phyloP scores from a whole-genome alignment of 2,113 vertebrate species.

The Noctilio leporinus region DNA sequence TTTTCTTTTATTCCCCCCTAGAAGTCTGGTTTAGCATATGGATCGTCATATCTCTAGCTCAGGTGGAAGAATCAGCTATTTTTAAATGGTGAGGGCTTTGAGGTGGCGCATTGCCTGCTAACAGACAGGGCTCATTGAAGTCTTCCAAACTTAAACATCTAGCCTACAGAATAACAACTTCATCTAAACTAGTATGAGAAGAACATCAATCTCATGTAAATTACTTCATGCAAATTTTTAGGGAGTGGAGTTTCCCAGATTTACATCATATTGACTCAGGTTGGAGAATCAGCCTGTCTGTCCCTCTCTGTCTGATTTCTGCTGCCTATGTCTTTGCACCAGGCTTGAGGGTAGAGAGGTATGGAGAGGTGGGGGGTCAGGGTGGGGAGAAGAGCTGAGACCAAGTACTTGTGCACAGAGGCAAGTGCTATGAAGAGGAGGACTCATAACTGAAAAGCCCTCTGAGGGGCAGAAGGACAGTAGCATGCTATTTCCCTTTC shows the following conservation, averaged over 20 bases:
- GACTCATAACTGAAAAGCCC: neutral
- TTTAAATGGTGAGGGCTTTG: slow-evolving; percentile 31
- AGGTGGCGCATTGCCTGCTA: neutral
- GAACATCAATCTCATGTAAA: slow-evolving; percentile 15
- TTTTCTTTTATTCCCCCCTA: slow-evolving; percentile 43
- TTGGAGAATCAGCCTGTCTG: neutral
- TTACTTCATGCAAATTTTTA: slow-evolving; percentile 10
- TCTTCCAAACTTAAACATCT: slow-evolving; percentile 29
- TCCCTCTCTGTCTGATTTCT: neutral
- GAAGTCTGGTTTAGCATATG: slow-evolving; percentile 43
- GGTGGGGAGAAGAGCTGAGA: neutral
- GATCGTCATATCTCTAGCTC: slow-evolving; percentile 30
- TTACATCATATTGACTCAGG: neutral
- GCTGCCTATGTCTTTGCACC: neutral
- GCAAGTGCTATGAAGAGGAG: neutral
- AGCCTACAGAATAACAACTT: slow-evolving; percentile 29
- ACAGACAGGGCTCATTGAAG: slow-evolving; percentile 31
- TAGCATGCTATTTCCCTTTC: neutral
- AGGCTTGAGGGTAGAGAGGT: neutral
- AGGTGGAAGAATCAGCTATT: slow-evolving; percentile 48
- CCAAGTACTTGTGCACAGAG: neutral
- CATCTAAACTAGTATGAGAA: slow-evolving; percentile 7
- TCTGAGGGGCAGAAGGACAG: neutral
- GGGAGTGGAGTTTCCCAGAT: neutral
- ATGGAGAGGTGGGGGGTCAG: no score